These are phyloP conservation scores for Orthosia cruda DNA, from an alignment of 2,888 invertebrate genomes.

Conservation along the genomic window DNA sequence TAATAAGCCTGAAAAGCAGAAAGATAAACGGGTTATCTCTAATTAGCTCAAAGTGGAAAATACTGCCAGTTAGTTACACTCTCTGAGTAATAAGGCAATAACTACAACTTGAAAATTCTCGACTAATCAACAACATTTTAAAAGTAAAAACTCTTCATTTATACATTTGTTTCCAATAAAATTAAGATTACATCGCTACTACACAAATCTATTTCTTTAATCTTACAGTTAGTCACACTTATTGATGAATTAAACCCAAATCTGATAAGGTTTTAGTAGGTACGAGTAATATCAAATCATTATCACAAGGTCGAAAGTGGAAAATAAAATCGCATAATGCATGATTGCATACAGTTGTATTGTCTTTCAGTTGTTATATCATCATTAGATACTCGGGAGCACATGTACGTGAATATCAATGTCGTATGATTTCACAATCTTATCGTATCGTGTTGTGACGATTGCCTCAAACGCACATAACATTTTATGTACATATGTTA, in stretches of 20 bases:
- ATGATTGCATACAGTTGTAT: constrained; percentile 48
- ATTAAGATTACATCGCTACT: background rate
- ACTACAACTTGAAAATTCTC: background rate
- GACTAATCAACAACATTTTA: background rate
- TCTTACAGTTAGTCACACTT: constrained; percentile 15
- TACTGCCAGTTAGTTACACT: background rate
- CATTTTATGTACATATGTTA: constrained; percentile 33
- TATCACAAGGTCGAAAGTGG: constrained; percentile 51
- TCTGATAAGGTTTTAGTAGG: constrained; percentile 40
- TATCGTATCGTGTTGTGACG: constrained; percentile 77
- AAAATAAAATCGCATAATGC: constrained; percentile 45
- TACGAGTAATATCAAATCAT: constrained; percentile 39
- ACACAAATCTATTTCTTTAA: background rate
- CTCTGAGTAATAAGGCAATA: background rate
- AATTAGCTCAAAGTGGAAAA: constrained; percentile 21
- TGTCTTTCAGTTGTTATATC: constrained; percentile 69
- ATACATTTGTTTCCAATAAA: background rate
- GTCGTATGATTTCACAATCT: constrained; percentile 86
- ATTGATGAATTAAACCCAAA: constrained; percentile 40
- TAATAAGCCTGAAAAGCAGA: constrained; percentile 16
- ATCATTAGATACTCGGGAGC: constrained; percentile 60
- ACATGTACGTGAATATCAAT: constrained; percentile 73
- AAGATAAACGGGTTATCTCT: constrained; percentile 20
- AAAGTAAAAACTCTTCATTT: background rate
- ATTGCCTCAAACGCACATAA: constrained; percentile 53